Evolutionary conservation across 2,113 vertebrate genomes (phyloP).

Genomic region (Cyprinodon tularosa): DNA sequence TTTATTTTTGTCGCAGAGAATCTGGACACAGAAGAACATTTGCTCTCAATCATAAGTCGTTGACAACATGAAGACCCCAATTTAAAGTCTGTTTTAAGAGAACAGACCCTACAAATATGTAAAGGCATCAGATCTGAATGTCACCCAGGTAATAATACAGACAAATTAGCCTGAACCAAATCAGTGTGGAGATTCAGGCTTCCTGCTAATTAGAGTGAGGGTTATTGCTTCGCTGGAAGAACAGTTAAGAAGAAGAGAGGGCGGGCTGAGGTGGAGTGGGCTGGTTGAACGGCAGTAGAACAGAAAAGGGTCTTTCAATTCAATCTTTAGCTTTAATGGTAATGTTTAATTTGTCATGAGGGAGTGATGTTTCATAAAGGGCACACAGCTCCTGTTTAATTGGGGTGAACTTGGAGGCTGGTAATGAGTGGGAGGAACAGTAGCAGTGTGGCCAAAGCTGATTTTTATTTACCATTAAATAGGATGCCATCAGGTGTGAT

Average conservation of each 20-base stretch:
- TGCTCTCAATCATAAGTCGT: not conserved
- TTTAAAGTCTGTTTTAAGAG: conserved; percentile 26
- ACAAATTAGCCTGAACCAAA: conserved; percentile 63
- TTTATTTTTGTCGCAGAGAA: not conserved
- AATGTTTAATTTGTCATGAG: conserved; percentile 69
- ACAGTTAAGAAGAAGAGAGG: conserved; percentile 23
- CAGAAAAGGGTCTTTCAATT: conserved; percentile 34
- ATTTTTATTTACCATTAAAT: conserved; percentile 55
- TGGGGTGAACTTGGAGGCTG: conserved; percentile 55
- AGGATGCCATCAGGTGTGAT: conserved; percentile 19
- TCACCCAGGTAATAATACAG: conserved; percentile 64
- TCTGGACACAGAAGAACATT: not conserved
- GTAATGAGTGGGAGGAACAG: conserved; percentile 32
- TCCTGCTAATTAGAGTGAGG: conserved; percentile 63
- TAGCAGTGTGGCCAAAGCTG: conserved; percentile 22
- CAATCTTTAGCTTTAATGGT: conserved; percentile 67
- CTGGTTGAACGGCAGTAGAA: not conserved
- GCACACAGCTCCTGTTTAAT: conserved; percentile 66
- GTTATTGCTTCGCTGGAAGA: conserved; percentile 59
- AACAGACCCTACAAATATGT: conserved; percentile 38
- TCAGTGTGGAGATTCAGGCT: conserved; percentile 55
- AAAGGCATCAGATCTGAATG: conserved; percentile 55
- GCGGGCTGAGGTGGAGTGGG: conserved; percentile 3
- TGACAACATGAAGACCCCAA: conserved; percentile 5
- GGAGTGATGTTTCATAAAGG: conserved; percentile 66